phyloP scores from a whole-genome alignment of 1,140 invertebrate species.

The Philotrypesis tridentata region DNA sequence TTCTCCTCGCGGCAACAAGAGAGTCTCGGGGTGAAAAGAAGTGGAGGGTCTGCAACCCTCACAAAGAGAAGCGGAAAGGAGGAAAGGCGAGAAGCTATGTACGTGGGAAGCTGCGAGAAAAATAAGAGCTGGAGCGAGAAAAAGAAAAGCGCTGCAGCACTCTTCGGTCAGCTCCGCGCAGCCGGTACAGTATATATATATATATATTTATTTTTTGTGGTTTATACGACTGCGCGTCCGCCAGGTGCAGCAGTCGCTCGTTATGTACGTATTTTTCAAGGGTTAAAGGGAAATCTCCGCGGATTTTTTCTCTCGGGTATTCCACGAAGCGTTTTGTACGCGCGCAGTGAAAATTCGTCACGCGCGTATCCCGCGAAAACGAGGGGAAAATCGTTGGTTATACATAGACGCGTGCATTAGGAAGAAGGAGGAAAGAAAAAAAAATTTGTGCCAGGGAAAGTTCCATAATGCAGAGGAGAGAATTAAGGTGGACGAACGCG shows the following conservation, averaged over 20 bases:
- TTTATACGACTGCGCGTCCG: background rate
- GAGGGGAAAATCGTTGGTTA: background rate
- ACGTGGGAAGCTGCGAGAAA: background rate
- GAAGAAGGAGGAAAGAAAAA: background rate
- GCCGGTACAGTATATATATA: too few relatives aligned
- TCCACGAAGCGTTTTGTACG: too few relatives aligned
- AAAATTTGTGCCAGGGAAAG: background rate
- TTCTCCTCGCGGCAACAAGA: background rate
- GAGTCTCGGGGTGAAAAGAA: background rate
- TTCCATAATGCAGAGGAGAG: background rate
- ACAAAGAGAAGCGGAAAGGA: background rate
- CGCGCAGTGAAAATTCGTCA: background rate
- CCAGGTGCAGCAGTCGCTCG: background rate
- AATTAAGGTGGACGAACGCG: background rate
- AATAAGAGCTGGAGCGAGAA: background rate
- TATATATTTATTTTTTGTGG: background rate
- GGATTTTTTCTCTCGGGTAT: background rate
- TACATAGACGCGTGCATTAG: too few relatives aligned
- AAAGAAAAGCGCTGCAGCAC: background rate
- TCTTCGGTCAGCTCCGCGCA: too few relatives aligned
- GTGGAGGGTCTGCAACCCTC: background rate
- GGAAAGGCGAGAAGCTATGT: background rate
- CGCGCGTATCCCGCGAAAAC: background rate
- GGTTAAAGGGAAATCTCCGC: background rate
- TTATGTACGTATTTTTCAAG: background rate